Evolutionary conservation across 1,140 invertebrate species (phyloP).

Genomic region (Acromyrmex charruanus): DNA sequence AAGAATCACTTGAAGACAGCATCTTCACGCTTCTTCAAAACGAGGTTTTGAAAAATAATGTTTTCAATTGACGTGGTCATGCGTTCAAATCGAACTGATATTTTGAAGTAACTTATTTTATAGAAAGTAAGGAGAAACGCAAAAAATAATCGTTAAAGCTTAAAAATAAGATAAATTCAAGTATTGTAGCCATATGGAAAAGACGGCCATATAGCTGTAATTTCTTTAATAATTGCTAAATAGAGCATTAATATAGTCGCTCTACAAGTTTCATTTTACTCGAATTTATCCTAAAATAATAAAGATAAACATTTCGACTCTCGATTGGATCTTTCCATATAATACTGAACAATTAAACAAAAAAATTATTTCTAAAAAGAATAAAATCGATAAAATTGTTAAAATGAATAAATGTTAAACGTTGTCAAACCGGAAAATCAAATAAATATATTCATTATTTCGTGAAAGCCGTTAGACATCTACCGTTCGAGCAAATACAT

Average conservation of each 20-base stretch:
- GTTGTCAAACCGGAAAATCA: not conserved
- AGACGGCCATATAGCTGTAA: too few relatives aligned
- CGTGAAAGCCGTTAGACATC: conserved; percentile 22
- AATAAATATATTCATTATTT: conserved; percentile 15
- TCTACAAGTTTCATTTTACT: too few relatives aligned
- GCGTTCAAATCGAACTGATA: not conserved
- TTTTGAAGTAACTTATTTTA: not conserved
- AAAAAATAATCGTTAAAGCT: not conserved
- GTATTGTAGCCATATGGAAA: too few relatives aligned
- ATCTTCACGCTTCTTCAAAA: not conserved
- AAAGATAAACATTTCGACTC: too few relatives aligned
- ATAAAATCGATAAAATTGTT: too few relatives aligned
- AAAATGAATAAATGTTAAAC: too few relatives aligned
- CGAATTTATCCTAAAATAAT: too few relatives aligned
- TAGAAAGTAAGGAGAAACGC: not conserved
- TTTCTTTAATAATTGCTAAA: too few relatives aligned
- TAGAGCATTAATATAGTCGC: too few relatives aligned
- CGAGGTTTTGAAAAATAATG: not conserved
- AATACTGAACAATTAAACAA: too few relatives aligned
- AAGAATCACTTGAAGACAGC: not conserved
- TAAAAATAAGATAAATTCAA: not conserved
- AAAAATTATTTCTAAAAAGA: too few relatives aligned
- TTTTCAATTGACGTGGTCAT: not conserved
- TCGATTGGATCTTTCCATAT: too few relatives aligned
- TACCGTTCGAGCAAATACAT: not conserved